Percentiles rank a stretch among this genome's conserved stretches.
Evolutionary conservation across 2,113 vertebrate species (phyloP).

Genomic region (Falco punctatus): DNA sequence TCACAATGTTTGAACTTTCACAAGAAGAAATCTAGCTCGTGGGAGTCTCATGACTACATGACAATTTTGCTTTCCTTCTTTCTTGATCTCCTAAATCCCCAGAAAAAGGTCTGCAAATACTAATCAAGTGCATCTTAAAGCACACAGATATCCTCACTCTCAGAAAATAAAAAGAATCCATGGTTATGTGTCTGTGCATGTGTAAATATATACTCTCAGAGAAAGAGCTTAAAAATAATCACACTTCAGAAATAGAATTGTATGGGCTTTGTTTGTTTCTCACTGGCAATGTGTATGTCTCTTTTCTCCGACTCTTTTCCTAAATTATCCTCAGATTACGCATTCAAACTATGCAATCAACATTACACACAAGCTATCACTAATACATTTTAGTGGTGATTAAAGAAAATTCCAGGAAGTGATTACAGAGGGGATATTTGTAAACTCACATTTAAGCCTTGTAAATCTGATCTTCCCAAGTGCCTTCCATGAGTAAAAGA

Average conservation of each 20-base stretch:
- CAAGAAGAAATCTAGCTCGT: background rate
- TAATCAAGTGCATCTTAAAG: background rate
- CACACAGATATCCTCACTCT: background rate
- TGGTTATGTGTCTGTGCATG: background rate
- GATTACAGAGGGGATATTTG: slow-evolving; percentile 29
- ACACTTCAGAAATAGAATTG: background rate
- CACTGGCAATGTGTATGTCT: background rate
- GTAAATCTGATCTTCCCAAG: background rate
- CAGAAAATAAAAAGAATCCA: background rate
- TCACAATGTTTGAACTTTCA: background rate
- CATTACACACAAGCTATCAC: slow-evolving; percentile 12
- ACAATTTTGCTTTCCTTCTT: background rate
- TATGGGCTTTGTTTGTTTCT: background rate
- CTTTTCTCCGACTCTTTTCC: background rate
- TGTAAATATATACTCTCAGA: background rate
- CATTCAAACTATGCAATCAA: slow-evolving; percentile 28
- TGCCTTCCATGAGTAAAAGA: background rate
- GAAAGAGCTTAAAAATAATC: slow-evolving; percentile 12
- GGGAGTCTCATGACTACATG: background rate
- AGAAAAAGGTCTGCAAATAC: background rate
- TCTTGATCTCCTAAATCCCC: background rate
- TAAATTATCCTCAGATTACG: background rate
- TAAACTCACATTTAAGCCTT: background rate
- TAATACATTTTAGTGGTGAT: slow-evolving; percentile 44
- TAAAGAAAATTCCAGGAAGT: slow-evolving; percentile 53